Conservation (phyloP, 2,113 vertebrate genomes). For the Lonchura striata region DNA sequence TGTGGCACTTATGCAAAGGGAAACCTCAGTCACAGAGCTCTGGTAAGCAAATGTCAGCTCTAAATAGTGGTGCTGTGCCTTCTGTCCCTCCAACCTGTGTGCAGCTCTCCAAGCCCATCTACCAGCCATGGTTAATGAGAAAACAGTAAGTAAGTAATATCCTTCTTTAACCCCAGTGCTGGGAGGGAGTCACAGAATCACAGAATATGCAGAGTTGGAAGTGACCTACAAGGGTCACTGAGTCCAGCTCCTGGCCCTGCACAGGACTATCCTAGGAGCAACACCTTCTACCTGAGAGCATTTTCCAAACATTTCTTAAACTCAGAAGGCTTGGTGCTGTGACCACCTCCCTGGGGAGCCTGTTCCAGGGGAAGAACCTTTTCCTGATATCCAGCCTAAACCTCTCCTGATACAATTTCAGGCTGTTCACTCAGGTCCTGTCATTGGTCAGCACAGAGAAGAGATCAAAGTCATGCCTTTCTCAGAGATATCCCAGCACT, state of each 20-base stretch:
- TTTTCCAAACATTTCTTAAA: not conserved
- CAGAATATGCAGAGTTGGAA: not conserved
- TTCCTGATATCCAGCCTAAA: not conserved
- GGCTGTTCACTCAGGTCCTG: not conserved
- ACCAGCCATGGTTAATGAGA: not conserved
- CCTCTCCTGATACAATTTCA: not conserved
- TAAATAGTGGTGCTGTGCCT: not conserved
- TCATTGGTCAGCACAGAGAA: not conserved
- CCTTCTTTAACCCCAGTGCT: not conserved
- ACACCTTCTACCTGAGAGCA: not conserved
- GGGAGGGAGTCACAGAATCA: not conserved
- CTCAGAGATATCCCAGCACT: not conserved
- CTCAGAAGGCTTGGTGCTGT: not conserved
- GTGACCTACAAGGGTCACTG: not conserved
- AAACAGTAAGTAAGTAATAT: not conserved
- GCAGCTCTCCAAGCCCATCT: not conserved
- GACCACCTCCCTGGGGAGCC: not conserved
- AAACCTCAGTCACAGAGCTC: not conserved
- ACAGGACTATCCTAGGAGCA: not conserved
- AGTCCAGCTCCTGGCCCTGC: not conserved
- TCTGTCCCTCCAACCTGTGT: not conserved
- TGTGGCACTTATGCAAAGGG: not conserved
- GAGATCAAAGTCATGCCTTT: not conserved
- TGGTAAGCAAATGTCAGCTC: not conserved
- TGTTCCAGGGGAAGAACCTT: not conserved